A percentile compares a stretch with the other conserved stretches of the same genome.
phyloP scores from a whole-genome alignment of 2,113 vertebrate genomes.

The Python bivittatus region DNA sequence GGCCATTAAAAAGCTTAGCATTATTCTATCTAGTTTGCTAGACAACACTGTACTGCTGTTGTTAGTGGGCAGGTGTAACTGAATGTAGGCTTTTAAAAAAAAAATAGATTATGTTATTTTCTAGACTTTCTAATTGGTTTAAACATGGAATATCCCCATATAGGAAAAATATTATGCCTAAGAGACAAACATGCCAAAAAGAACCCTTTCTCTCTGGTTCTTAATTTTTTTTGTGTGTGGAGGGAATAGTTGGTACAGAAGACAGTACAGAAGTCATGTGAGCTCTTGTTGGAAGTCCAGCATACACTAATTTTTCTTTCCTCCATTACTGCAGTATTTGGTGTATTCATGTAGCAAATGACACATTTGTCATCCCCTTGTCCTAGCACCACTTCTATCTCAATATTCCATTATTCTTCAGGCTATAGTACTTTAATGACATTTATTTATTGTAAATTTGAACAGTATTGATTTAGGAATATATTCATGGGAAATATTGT shows the following conservation, averaged over 20 bases:
- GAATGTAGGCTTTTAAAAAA: neutral
- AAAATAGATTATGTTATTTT: neutral
- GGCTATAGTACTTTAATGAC: too few relatives aligned
- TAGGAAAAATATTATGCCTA: neutral
- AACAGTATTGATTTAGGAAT: too few relatives aligned
- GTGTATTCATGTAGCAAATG: too few relatives aligned
- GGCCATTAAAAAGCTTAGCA: constrained; percentile 50
- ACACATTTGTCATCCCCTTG: too few relatives aligned
- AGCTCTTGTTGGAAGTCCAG: neutral
- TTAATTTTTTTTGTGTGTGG: neutral
- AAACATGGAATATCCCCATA: neutral
- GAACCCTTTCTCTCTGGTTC: neutral
- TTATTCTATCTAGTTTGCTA: constrained; percentile 45
- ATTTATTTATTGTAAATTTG: too few relatives aligned
- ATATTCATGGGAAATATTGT: too few relatives aligned
- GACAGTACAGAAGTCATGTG: neutral
- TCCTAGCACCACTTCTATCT: too few relatives aligned
- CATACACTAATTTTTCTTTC: too few relatives aligned
- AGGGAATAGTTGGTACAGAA: neutral
- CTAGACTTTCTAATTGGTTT: neutral
- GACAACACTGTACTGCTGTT: constrained; percentile 64
- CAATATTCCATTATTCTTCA: too few relatives aligned
- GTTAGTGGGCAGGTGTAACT: constrained; percentile 31
- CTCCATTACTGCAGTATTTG: too few relatives aligned
- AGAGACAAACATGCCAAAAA: neutral